phyloP scores from a whole-genome alignment of 2,113 vertebrate species.

The Hippocampus barbouri region DNA sequence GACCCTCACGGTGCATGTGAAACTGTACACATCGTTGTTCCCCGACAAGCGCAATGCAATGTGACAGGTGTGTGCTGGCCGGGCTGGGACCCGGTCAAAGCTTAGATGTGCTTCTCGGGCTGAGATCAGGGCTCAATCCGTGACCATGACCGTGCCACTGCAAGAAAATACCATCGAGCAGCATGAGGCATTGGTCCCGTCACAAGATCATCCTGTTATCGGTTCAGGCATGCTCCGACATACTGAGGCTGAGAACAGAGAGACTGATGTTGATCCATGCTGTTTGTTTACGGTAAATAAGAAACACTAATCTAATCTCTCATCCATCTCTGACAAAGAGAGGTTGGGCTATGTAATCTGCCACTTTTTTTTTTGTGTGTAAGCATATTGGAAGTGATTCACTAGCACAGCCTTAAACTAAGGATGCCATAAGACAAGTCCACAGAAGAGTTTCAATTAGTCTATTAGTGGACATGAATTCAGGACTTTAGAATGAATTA shows the following conservation, averaged over 20 bases:
- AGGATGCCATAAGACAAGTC: slow-evolving; percentile 8
- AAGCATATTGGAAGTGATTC: slow-evolving; percentile 15
- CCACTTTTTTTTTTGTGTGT: slow-evolving; percentile 18
- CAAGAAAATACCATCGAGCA: slow-evolving; percentile 21
- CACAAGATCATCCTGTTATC: slow-evolving; percentile 43
- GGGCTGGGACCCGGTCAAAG: slow-evolving; percentile 23
- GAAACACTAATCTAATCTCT: slow-evolving; percentile 8
- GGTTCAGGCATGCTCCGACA: slow-evolving; percentile 26
- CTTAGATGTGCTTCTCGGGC: slow-evolving; percentile 32
- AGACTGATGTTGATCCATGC: slow-evolving; percentile 39
- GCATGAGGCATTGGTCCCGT: slow-evolving; percentile 17
- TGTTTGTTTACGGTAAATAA: slow-evolving; percentile 22
- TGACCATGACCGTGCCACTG: neutral
- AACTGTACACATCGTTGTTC: slow-evolving; percentile 12
- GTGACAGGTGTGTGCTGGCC: slow-evolving; percentile 55
- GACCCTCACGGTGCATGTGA: slow-evolving; percentile 20
- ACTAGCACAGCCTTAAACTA: slow-evolving; percentile 23
- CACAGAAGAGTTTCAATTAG: neutral
- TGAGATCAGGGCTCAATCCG: slow-evolving; percentile 3
- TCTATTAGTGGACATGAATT: slow-evolving; percentile 1
- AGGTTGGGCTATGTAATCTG: slow-evolving; percentile 19
- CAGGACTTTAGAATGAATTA: slow-evolving; percentile 2
- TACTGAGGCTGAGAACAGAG: slow-evolving; percentile 5
- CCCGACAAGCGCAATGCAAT: slow-evolving; percentile 38
- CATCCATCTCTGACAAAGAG: slow-evolving; percentile 16